Evolutionary conservation across 2,888 invertebrate genomes (phyloP).

Genomic region (Hypercompe scribonia): DNA sequence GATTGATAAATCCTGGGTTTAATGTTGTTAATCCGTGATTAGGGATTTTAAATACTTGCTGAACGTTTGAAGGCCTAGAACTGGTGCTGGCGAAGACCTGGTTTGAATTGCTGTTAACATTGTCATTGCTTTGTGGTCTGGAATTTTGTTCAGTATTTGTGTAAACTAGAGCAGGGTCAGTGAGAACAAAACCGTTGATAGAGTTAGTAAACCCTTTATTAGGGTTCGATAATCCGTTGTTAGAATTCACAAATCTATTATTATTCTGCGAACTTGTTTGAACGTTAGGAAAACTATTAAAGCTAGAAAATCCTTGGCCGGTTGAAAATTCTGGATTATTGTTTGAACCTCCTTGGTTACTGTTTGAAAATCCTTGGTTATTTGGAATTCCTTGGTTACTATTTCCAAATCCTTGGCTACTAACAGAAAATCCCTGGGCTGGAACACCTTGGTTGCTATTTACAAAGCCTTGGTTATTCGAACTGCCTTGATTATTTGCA

Average conservation of each 20-base stretch:
- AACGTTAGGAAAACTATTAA: neutral
- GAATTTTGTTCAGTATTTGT: neutral
- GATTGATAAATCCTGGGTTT: neutral
- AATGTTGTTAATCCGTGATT: neutral
- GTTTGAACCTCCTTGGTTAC: neutral
- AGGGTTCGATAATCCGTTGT: neutral
- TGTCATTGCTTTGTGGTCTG: neutral
- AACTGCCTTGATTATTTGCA: conserved; percentile 12
- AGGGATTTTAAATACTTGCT: neutral
- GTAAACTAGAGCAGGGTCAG: neutral
- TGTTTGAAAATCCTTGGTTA: conserved; percentile 5
- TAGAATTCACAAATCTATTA: conserved; percentile 7
- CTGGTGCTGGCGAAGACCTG: neutral
- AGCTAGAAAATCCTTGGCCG: neutral
- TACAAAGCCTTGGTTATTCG: neutral
- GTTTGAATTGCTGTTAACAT: neutral
- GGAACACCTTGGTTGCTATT: conserved; percentile 10
- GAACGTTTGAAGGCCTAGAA: neutral
- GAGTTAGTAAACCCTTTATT: neutral
- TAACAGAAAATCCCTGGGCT: neutral
- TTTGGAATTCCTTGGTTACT: conserved; percentile 6
- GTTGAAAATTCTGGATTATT: conserved; percentile 5
- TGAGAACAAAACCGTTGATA: neutral
- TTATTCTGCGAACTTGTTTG: neutral
- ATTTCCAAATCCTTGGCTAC: conserved; percentile 10